phyloP scores from a whole-genome alignment of 2,113 vertebrate species.

The Rhynchomys soricoides region DNA sequence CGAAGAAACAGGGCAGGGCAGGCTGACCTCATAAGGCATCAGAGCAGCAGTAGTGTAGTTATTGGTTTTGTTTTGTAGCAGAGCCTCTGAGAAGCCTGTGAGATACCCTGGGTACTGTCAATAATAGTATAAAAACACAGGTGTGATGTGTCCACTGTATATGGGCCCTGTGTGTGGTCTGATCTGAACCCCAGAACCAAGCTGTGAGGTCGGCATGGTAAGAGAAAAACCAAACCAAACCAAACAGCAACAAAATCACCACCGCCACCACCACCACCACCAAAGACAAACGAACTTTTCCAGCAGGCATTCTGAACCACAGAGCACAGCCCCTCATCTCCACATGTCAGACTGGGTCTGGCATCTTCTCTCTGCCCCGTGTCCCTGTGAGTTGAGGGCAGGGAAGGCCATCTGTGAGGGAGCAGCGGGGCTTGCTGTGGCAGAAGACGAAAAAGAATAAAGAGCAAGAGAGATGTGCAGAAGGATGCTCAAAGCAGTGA shows the following conservation, averaged over 20 bases:
- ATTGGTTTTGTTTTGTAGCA: accelerated
- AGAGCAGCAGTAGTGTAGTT: accelerated
- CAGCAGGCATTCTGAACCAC: not conserved
- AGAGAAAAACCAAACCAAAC: too few species aligned
- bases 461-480: too few species aligned
- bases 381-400: not conserved
- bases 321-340: accelerated
- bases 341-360: accelerated
- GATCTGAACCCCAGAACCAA: not conserved
- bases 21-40: not conserved
- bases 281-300: not conserved
- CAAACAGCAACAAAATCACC: too few species aligned
- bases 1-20: not conserved
- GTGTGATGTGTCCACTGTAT: accelerated
- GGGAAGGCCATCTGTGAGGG: not conserved
- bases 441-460: not conserved
- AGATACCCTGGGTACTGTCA: accelerated
- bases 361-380: not conserved
- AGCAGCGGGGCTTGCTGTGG: accelerated
- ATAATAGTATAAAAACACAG: not conserved
- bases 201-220: not conserved
- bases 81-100: accelerated
- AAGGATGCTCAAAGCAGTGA: not conserved
- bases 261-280: too few species aligned
- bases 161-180: accelerated